phyloP scores from a whole-genome alignment of 1,140 invertebrate genomes.

The Ceratitis capitata region DNA sequence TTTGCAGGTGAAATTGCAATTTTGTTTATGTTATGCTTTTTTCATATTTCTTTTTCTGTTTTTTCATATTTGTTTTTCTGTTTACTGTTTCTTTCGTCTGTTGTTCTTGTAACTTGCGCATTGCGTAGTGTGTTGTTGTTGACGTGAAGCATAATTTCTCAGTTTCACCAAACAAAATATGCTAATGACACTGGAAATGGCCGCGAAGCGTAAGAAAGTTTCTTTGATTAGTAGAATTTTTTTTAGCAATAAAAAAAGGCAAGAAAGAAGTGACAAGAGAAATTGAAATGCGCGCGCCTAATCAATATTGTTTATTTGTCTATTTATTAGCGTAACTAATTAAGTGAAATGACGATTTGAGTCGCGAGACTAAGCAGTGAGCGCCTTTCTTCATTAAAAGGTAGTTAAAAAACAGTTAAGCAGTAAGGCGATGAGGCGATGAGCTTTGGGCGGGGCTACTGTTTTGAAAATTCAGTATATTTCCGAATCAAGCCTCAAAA shows the following conservation, averaged over 20 bases:
- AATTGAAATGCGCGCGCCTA: neutral
- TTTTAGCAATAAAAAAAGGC: neutral
- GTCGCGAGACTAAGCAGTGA: too few relatives aligned
- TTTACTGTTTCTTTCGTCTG: neutral
- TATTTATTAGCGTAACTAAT: slow-evolving; percentile 8
- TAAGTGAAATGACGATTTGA: too few relatives aligned
- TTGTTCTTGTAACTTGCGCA: neutral
- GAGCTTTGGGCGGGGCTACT: too few relatives aligned
- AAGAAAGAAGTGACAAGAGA: neutral
- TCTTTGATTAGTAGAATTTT: neutral
- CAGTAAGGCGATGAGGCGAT: too few relatives aligned
- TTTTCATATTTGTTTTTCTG: neutral
- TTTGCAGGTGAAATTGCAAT: neutral
- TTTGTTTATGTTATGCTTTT: neutral
- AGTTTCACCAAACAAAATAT: slow-evolving; percentile 15
- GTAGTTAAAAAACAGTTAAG: too few relatives aligned
- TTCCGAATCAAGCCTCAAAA: too few relatives aligned
- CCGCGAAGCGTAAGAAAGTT: neutral
- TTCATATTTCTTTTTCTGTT: neutral
- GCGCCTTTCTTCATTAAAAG: too few relatives aligned
- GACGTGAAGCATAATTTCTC: neutral
- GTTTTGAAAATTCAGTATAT: too few relatives aligned
- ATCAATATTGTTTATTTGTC: neutral
- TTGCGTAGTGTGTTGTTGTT: neutral
- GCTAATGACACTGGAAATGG: neutral